Evolutionary conservation across 2,888 invertebrate genomes (phyloP).

Genomic region (Flexamia atlantica): DNA sequence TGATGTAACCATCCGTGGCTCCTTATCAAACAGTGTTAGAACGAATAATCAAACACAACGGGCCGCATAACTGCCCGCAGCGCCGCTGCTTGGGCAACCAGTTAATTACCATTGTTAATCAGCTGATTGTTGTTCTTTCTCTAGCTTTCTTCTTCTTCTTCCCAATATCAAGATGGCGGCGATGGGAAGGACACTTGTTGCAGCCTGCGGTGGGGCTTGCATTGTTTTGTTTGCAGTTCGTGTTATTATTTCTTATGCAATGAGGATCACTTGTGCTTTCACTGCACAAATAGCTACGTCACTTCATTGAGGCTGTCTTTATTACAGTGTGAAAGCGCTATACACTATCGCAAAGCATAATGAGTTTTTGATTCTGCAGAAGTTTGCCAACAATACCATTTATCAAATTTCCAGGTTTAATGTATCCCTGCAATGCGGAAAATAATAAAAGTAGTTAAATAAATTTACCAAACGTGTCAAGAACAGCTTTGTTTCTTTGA

Average conservation of each 20-base stretch:
- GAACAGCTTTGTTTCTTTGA: too few species aligned
- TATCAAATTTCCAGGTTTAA: too few species aligned
- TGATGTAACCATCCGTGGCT: neutral
- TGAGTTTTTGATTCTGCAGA: too few species aligned
- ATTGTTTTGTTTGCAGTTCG: constrained; percentile 11
- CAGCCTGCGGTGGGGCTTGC: neutral
- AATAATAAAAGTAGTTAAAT: too few species aligned
- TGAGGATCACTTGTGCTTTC: neutral
- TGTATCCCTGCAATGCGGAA: too few species aligned
- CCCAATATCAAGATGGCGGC: constrained; percentile 33
- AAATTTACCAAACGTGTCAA: too few species aligned
- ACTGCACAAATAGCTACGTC: neutral
- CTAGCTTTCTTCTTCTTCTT: constrained; percentile 42
- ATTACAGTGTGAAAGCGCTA: too few species aligned
- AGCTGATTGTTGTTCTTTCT: constrained; percentile 33
- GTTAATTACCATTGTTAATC: constrained; percentile 33
- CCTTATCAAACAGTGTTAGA: constrained; percentile 3
- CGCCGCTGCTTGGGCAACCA: neutral
- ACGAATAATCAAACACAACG: constrained; percentile 17
- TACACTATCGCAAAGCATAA: too few species aligned
- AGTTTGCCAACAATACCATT: too few species aligned
- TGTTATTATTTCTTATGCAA: constrained; percentile 23
- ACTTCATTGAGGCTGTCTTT: too few species aligned
- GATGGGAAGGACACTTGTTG: constrained; percentile 23
- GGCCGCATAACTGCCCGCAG: neutral